Evolutionary conservation across 1,140 invertebrate species (phyloP).

Genomic region (Drosophila ironensis): DNA sequence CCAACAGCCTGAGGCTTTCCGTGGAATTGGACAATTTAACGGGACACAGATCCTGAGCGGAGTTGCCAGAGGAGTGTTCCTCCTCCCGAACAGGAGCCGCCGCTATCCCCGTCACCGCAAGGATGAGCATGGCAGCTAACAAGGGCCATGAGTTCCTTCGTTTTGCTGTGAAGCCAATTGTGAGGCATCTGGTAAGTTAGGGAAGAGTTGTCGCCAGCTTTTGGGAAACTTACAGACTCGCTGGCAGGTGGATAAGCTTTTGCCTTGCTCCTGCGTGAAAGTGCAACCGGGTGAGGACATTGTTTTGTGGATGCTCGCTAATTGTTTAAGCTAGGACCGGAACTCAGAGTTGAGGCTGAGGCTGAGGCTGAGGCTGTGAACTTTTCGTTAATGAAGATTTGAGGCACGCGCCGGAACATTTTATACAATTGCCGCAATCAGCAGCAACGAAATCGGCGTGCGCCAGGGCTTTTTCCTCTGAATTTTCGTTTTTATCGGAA

Average conservation of each 20-base stretch:
- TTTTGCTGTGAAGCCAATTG: no score
- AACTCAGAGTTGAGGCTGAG: no score
- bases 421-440: constrained; percentile 20
- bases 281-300: no score
- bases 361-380: constrained; percentile 2
- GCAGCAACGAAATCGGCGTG: no score
- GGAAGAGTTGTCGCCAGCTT: no score
- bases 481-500: no score
- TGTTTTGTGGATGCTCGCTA: no score
- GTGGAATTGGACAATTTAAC: neutral
- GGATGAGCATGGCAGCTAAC: constrained; percentile 24
- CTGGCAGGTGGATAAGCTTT: neutral
- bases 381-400: constrained; percentile 32
- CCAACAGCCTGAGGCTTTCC: neutral
- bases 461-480: no score
- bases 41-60: neutral
- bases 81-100: constrained; percentile 34
- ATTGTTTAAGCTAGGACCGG: no score
- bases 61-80: constrained; percentile 22
- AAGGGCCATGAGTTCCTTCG: no score
- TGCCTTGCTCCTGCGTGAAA: neutral
- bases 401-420: constrained; percentile 1
- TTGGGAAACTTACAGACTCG: constrained; percentile 6
- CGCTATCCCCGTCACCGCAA: constrained; percentile 3
- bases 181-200: no score